Base-by-base conservation (phyloP, 2,888 invertebrate genomes). In the Ochropacha duplaris region DNA sequence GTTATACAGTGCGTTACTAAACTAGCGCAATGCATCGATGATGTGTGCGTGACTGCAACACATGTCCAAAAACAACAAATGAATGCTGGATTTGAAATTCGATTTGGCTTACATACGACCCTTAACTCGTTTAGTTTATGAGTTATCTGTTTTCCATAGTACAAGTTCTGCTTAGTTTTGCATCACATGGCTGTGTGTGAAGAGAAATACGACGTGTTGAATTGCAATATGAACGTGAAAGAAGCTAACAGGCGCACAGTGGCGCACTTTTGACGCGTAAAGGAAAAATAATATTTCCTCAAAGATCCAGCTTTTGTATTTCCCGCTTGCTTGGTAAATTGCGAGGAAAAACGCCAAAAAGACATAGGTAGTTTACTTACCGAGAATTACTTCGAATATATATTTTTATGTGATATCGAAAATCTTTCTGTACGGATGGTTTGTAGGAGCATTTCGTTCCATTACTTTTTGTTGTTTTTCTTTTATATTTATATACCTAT, bases 311-410 rank as follows among this genome's bases (percentile, higher is more conserved):
- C 19, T 44, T 19, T 44, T 19, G 9, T 19, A 19, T 0, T 1
- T 9, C 44, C 9, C 44, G 44, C 6, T 44, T 44, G 9, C 44
- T 39, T 44, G 44, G 71, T 74, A 81, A 80, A 83, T 79, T 78
- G 79, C 65, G 57, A 67, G 74, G 68, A 69, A 78, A 79, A 78
- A 75, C 70, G 76, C 66, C 65, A 63, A 58, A 62, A 57, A 65
- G 69, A 63, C 69, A 71, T 70, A 74, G 70, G 70, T 76, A 74
- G 70, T 71, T 76, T 73, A 76, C 70, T 71, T 70, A 72, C 59
- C 64, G 60, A 49, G 64, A 67, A 75, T 70, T 71, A 71, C 73
- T 66, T 60, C 60, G 59, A 39, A 39, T 39, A 44, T 44, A 44
- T 44, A 8, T 44, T 44, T 44, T 44, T 44, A n/a, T 44, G 12